Evolutionary conservation across 1,140 invertebrate genomes (phyloP).

Genomic region (Papilio dardanus): DNA sequence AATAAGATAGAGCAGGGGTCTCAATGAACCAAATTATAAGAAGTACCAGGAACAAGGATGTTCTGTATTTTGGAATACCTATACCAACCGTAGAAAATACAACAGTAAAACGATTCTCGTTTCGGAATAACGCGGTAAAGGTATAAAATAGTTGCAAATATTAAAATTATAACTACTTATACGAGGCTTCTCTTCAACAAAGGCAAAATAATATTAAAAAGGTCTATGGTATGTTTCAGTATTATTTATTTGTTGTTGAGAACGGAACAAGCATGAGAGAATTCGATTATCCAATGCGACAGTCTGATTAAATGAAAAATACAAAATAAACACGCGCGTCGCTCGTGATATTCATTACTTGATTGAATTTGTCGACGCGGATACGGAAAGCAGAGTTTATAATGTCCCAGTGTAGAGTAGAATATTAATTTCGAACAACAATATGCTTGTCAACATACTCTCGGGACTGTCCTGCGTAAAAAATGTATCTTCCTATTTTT

Average conservation of each 20-base stretch:
- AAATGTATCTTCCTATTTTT: not conserved
- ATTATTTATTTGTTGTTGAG: not conserved
- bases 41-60: too few relatives aligned
- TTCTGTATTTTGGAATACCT: too few relatives aligned
- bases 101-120: too few relatives aligned
- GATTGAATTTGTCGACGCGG: conserved; percentile 10
- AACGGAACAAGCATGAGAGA: not conserved
- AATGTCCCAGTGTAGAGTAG: not conserved
- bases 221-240: not conserved
- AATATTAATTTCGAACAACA: not conserved
- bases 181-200: too few relatives aligned
- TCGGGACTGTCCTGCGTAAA: not conserved
- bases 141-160: too few relatives aligned
- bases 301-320: conserved; percentile 33
- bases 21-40: too few relatives aligned
- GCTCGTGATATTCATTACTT: conserved; percentile 25
- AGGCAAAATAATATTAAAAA: not conserved
- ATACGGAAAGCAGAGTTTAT: conserved; percentile 13
- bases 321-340: conserved; percentile 32
- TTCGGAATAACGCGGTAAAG: too few relatives aligned
- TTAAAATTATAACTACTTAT: too few relatives aligned
- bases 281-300: conserved; percentile 10
- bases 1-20: too few relatives aligned
- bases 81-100: too few relatives aligned
- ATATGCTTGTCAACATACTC: not conserved